Evolutionary conservation across 2,888 invertebrate genomes (phyloP), one percentile per base, ranked within the genome.

Genomic region (Protodeltote pygarga): DNA sequence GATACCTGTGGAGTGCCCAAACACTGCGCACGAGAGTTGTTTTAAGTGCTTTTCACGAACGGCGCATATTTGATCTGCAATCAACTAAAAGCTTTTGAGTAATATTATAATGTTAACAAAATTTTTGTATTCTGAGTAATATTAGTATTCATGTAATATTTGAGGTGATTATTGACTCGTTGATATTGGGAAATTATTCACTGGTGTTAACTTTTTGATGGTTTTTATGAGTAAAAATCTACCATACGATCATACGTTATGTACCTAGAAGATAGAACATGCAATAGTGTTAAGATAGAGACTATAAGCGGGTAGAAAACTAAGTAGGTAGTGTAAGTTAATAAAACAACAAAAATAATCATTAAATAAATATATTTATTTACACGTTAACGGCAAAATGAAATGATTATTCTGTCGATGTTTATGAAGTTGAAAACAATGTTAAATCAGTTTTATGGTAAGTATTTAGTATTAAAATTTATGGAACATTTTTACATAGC

Each of bases 281-380:
- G n/a, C n/a, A n/a, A n/a, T n/a, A n/a, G n/a, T n/a, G n/a, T n/a
- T n/a, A n/a, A n/a, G n/a, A n/a, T n/a, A n/a, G n/a, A n/a, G n/a
- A n/a, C n/a, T n/a, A n/a, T n/a, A 4, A 3, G 5, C n/a, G 1
- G 0, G 29, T 21, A 8, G 13, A 9, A 9, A 14, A 19, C 14
- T 6, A 3, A 11, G 5, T 16, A 15, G 1, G 3, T 9, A 17
- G 6, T 24, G 21, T n/a, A 29, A 27, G 0, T 29, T 11, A 87
- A 80, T 85, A 55, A 89, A 87, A 89, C 77, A 74, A 65, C 64
- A 40, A 37, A 33, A 49, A 46, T 83, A 87, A 85, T 89, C 83
- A 81, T 91, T 89, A 91, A 91, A 92, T 92, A 92, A 91, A 92
- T 90, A 91, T 92, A 89, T 90, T 91, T 92, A 92, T 92, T 89